phyloP scores from a whole-genome alignment of 1,140 invertebrate species.

The Scaptomyza hsui region DNA sequence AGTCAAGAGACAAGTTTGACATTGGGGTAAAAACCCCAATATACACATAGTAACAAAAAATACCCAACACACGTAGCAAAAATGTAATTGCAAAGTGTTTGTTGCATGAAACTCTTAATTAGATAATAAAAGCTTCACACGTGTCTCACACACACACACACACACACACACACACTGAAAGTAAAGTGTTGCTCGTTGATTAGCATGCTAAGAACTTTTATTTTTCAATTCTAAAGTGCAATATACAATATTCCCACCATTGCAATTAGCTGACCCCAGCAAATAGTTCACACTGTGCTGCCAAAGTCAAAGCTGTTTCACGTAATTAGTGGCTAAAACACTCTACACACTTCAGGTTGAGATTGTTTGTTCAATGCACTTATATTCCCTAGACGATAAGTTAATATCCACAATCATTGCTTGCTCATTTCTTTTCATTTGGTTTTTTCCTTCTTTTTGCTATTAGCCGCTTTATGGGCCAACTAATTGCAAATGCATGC shows the following conservation, averaged over 20 bases:
- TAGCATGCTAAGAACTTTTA: conserved; percentile 32
- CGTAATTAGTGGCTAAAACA: conserved; percentile 16
- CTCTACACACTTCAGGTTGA: neutral
- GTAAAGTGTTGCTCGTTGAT: conserved; percentile 6
- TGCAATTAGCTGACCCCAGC: conserved; percentile 20
- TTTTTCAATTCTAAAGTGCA: neutral
- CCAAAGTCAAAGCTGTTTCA: conserved; percentile 10
- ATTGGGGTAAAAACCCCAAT: conserved; percentile 20
- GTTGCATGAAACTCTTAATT: conserved; percentile 67
- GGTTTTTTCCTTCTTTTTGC: too few relatives aligned
- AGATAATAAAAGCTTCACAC: conserved; percentile 60
- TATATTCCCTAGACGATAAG: neutral
- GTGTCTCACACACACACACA: conserved; percentile 46
- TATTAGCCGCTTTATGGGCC: neutral
- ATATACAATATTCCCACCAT: neutral
- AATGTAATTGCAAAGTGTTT: conserved; percentile 75
- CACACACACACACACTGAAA: conserved; percentile 6
- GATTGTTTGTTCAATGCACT: conserved; percentile 3
- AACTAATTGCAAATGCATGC: conserved; percentile 16
- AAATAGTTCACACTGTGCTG: conserved; percentile 1
- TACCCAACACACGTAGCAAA: conserved; percentile 52
- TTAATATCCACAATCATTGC: neutral
- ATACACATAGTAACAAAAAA: too few relatives aligned
- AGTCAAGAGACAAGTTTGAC: conserved; percentile 1
- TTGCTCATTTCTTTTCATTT: neutral